These are phyloP conservation scores for Lathamus discolor DNA, from an alignment of 2,113 vertebrate genomes.

Conservation along the genomic window DNA sequence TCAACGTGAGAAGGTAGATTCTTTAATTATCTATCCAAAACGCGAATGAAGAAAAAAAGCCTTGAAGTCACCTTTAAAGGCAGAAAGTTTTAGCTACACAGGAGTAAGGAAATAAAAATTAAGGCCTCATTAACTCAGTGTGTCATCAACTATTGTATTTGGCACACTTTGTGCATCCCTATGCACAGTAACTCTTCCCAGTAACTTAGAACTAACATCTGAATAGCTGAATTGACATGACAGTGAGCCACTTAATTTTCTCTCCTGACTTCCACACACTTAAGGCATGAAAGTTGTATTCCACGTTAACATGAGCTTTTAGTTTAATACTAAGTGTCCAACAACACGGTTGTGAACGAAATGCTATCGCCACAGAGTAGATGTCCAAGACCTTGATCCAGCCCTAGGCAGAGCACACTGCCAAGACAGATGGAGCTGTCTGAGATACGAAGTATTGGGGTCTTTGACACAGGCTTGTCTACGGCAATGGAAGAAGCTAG, in stretches of 20 bases:
- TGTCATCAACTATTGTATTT: not conserved
- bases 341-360: not conserved
- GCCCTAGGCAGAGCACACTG: not conserved
- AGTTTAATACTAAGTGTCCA: not conserved
- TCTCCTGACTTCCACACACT: not conserved
- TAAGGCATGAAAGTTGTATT: not conserved
- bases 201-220: not conserved
- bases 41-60: not conserved
- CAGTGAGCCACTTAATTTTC: not conserved
- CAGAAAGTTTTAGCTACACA: not conserved
- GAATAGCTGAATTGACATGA: not conserved
- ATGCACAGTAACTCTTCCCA: not conserved
- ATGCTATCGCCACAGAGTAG: fast-evolving
- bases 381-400: not conserved
- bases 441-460: not conserved
- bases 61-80: not conserved
- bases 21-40: not conserved
- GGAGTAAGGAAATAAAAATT: not conserved
- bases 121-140: not conserved
- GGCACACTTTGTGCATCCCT: not conserved
- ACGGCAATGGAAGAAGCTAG: not conserved
- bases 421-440: not conserved
- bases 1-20: not conserved
- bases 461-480: not conserved
- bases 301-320: not conserved